Base-by-base conservation (phyloP, 2,888 invertebrate genomes). In the Monopis laevigella region DNA sequence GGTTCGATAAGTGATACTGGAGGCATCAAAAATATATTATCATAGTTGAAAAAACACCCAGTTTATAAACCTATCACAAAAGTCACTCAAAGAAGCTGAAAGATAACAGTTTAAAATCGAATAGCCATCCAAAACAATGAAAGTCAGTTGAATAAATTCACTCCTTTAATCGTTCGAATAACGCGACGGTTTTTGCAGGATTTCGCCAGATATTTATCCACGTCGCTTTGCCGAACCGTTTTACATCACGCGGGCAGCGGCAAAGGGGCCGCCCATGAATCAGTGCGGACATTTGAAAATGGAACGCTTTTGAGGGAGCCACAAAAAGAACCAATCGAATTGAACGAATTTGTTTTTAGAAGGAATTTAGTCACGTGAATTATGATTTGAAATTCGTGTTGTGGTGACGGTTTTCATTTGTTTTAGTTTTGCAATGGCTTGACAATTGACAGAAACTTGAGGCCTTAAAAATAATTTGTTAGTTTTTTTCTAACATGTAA, bases 221-320 rank as follows among this genome's bases (percentile, higher is more conserved):
- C 43, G 43, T 43, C 43, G 26, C 14, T 30, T 43, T 17, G 14
- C 17, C 13, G 32, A 35, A 43, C 39, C 39, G 26, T 39, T 30
- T 39, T 43, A 32, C 39, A 39, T 43, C 36, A 36, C 36, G 17
- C 36, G 36, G 21, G 14, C 36, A 19, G 14, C 21, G 21, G 3
- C 21, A 11, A 16, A 21, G 36, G 7, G 17, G 36, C 54, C 52
- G 45, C 51, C 45, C 44, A 50, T 50, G 49, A 49, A 51, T 53
- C 42, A 42, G 30, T 12, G 21, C 11, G 21, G 52, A 51, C 51
- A 50, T 53, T 54, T 51, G 49, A 52, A 55, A 51, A 49, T 50
- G 47, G 49, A 45, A 43, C 41, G 48, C 48, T 53, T 55, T 58
- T 53, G 51, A 54, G 53, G 55, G 53, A 54, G 49, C 47, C 50